Evolutionary conservation across 2,888 invertebrate species (phyloP), one percentile per base, ranked within the genome.

Genomic region (Drosophila fungiperda): DNA sequence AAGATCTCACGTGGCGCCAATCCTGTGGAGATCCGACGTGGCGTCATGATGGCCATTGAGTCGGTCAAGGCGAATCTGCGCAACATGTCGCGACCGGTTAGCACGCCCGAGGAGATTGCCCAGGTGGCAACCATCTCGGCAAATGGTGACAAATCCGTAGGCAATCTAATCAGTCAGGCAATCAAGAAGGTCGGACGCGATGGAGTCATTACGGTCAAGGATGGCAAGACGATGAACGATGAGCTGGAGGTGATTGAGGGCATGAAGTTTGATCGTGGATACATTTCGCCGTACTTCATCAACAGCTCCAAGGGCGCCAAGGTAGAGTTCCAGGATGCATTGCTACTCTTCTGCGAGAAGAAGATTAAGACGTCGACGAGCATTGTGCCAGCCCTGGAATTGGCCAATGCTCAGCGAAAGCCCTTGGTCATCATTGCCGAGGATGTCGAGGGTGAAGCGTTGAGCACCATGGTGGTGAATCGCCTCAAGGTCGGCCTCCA

Each of bases 41-140:
- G 97, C 94, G 98, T 99, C 2, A 98, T 99, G 98, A 91, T 97
- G 91, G 99, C 99, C 35, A 99, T 99, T 0, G 99, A 99, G 33
- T 94, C 95, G 57, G 96, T 99, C 1, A 98, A 98, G 82, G 96
- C 96, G 1, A 96, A 97, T 82, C 94, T 99, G 65, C 98, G 98
- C 92, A 94, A 93, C 29, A 95, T 99, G 94, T 99, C 99, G 0
- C 98, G 97, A 86, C 96, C 96, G 11, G 99, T 99, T 0, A 99
- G 98, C 3, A 99, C 99, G 1, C 98, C 99, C 0, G 99, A 99
- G 92, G 99, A 99, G 94, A 99, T 99, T 87, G 98, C 99, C 11
- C 99, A 99, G 93, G 99, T 99, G 32, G 99, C 99, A 7, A 99
- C 99, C 4, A 99, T 99, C 84, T 99, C 99, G 1, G 99, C 99